phyloP scores from a whole-genome alignment of 2,888 invertebrate genomes.

The Drosophila nigricruria region DNA sequence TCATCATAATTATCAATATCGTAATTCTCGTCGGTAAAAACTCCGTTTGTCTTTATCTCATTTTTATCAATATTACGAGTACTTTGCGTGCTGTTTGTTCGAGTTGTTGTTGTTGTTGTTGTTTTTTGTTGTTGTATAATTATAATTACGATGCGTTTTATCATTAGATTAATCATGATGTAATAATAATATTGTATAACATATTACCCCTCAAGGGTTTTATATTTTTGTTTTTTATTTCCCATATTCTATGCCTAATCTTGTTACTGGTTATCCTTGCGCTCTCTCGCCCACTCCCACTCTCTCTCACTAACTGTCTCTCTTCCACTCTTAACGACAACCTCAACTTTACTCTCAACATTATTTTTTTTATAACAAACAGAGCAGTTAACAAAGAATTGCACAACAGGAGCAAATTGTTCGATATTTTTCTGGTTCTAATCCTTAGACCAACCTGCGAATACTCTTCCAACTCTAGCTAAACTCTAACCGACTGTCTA shows the following conservation, averaged over 20 bases:
- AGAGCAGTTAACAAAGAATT: conserved; percentile 78
- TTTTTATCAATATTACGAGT: conserved; percentile 63
- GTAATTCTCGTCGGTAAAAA: conserved; percentile 73
- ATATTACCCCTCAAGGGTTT: conserved; percentile 51
- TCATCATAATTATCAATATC: conserved; percentile 67
- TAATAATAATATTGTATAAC: conserved; percentile 76
- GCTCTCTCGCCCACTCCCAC: not conserved
- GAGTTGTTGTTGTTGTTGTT: conserved; percentile 54
- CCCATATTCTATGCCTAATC: conserved; percentile 60
- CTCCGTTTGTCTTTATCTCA: conserved; percentile 75
- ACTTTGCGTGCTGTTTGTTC: conserved; percentile 61
- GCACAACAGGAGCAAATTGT: conserved; percentile 74
- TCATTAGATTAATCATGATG: conserved; percentile 68
- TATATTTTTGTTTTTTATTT: conserved; percentile 28
- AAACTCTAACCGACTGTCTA: conserved; percentile 22
- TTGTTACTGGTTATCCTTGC: conserved; percentile 33
- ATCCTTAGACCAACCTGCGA: conserved; percentile 5
- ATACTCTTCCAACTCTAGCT: conserved; percentile 28
- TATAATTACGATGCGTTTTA: conserved; percentile 65
- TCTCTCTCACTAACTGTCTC: not conserved
- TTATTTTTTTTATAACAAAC: conserved; percentile 68
- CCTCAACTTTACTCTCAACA: conserved; percentile 71
- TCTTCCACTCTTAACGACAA: conserved; percentile 39
- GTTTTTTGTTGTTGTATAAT: conserved; percentile 63
- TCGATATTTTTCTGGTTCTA: conserved; percentile 55